These are phyloP conservation scores for Litocranius walleri DNA, from an alignment of 2,113 vertebrate genomes.

Conservation along the genomic window DNA sequence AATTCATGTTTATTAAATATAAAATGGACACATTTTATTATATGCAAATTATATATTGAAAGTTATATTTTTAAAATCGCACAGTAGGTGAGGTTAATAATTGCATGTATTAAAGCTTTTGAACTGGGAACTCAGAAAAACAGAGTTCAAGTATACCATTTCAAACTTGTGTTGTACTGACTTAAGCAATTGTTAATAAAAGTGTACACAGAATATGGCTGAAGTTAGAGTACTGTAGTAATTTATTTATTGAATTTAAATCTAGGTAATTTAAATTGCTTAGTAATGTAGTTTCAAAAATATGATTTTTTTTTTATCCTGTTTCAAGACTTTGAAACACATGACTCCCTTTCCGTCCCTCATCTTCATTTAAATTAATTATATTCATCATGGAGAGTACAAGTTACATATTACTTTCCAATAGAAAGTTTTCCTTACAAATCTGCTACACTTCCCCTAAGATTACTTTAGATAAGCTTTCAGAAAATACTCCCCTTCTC, in stretches of 20 bases:
- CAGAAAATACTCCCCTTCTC: background rate
- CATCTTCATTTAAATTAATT: background rate
- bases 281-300: background rate
- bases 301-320: background rate
- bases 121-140: background rate
- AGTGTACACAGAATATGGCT: background rate
- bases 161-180: background rate
- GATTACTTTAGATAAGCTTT: background rate
- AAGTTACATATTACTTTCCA: background rate
- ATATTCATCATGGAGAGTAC: background rate
- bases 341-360: background rate
- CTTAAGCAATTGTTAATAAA: background rate
- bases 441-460: background rate
- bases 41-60: background rate
- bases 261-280: background rate
- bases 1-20: background rate
- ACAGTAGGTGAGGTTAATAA: background rate
- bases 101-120: background rate
- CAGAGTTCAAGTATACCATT: background rate
- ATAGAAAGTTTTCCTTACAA: background rate
- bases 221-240: background rate
- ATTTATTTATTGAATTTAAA: background rate
- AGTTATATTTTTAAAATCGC: background rate
- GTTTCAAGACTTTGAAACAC: background rate
- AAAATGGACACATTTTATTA: background rate